A percentile compares a stretch with the other conserved stretches of the same genome.
Evolutionary conservation across 2,888 invertebrate species (phyloP).

Genomic region (Steinernema scapterisci): DNA sequence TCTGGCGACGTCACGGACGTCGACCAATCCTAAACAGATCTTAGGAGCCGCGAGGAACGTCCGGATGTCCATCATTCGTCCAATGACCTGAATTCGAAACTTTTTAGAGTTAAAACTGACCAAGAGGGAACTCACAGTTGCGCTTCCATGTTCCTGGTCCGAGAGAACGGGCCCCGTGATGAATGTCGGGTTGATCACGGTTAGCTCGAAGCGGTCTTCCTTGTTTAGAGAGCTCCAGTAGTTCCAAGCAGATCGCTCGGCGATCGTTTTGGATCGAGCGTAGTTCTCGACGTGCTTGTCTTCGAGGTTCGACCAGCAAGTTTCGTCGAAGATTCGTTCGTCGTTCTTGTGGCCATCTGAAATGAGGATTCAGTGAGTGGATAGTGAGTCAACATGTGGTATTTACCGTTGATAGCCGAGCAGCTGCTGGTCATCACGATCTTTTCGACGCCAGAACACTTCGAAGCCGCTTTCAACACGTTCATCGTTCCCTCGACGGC

Average conservation of each 20-base stretch:
- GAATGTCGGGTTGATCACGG: constrained; percentile 52
- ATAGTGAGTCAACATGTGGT: too few species aligned
- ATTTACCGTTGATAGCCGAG: constrained; percentile 53
- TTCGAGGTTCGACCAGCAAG: constrained; percentile 49
- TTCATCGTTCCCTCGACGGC: constrained; percentile 70
- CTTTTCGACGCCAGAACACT: constrained; percentile 67
- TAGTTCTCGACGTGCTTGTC: constrained; percentile 44
- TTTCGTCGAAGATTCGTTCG: constrained; percentile 50
- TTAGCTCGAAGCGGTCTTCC: constrained; percentile 43
- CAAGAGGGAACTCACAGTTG: constrained; percentile 37
- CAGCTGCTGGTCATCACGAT: constrained; percentile 71
- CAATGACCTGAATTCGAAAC: constrained; percentile 40
- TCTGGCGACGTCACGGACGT: constrained; percentile 71
- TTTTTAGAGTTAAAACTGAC: background rate
- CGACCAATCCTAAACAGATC: constrained; percentile 69
- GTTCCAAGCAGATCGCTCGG: constrained; percentile 52
- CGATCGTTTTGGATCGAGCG: constrained; percentile 53
- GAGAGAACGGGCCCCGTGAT: constrained; percentile 53
- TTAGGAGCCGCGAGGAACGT: constrained; percentile 52
- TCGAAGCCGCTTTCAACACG: constrained; percentile 70
- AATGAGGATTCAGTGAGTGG: too few species aligned
- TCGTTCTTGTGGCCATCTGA: constrained; percentile 51
- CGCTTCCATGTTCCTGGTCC: constrained; percentile 49
- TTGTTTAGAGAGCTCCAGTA: constrained; percentile 40
- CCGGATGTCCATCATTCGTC: constrained; percentile 50